phyloP scores from a whole-genome alignment of 2,113 vertebrate genomes.

The Nesospiza acunhae region DNA sequence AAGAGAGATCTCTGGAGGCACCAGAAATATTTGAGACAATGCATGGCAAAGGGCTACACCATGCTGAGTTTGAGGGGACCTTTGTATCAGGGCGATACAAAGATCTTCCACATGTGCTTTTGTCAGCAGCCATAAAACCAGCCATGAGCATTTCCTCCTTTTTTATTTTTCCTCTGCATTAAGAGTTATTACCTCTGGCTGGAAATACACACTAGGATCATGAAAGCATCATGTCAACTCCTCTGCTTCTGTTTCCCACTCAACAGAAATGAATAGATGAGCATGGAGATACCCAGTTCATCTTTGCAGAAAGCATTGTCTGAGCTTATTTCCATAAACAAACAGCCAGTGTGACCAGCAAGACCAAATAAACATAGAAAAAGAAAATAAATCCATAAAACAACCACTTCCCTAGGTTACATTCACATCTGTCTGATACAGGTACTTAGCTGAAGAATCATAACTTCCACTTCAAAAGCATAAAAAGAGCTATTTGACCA shows the following conservation, averaged over 20 bases:
- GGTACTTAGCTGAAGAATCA: background rate
- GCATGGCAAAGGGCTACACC: background rate
- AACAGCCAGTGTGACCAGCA: background rate
- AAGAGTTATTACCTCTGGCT: background rate
- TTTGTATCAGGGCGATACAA: background rate
- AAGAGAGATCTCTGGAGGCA: background rate
- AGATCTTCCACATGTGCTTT: background rate
- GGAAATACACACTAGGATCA: background rate
- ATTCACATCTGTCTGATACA: background rate
- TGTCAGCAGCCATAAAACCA: background rate
- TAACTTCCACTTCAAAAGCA: background rate
- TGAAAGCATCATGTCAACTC: background rate
- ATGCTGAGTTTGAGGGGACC: background rate
- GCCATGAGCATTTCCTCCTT: background rate
- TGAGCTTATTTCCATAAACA: background rate
- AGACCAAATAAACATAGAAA: background rate
- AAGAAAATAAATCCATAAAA: background rate
- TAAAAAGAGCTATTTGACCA: background rate
- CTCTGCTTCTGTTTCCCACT: background rate
- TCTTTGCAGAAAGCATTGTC: background rate
- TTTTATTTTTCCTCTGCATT: fast-evolving
- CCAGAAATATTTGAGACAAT: background rate
- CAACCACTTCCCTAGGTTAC: background rate
- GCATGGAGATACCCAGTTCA: background rate
- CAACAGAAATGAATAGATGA: background rate